Evolutionary conservation across 2,888 invertebrate genomes (phyloP), one percentile per base, ranked within the genome.

Genomic region (Caenorhabditis imperialis): DNA sequence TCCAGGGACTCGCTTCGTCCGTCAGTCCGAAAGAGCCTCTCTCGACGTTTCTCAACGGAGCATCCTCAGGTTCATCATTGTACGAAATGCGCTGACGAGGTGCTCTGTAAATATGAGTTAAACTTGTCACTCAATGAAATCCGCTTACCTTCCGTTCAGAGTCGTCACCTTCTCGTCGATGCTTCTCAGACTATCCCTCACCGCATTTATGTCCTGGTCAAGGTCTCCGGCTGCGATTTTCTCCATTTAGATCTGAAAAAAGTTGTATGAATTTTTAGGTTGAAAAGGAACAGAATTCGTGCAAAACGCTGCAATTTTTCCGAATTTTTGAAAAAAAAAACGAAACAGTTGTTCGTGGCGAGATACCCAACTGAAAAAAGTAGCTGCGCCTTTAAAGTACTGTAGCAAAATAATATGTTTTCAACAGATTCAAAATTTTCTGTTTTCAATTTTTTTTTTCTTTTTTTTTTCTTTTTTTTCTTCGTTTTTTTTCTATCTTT

Each of bases 101-200:
- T 8, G 38, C 37, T 38, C 73, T 63, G 57, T 18, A 71, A 58
- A 27, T 6, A 20, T n/a, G 8, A 33, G 3, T 22, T 2, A 23
- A 14, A 47, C 7, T 14, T 5, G 3, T 35, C 18, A 37, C 1
- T 22, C 3, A 44, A 30, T 51, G 8, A 33, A n/a, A 38, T 16
- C 14, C 20, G 35, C 33, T 0, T n/a, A 62, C 74, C 74, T 55
- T 47, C 75, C 75, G 27, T 16, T 44, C 14, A 75, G 35, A 10
- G 69, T 51, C 1, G 51, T 54, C 7, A 75, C 58, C 45, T 75
- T 45, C 1, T 70, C 75, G 25, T 75, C 75, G 18, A 69, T 58
- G 18, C 33, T 55, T 18, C 51, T 45, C 27, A 75, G n/a, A 18
- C 70, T 75, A 38, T 63, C 54, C 35, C 54, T 40, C 3, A 53